Conservation (phyloP, 2,888 invertebrate species). For the Drosophila anomalata region DNA sequence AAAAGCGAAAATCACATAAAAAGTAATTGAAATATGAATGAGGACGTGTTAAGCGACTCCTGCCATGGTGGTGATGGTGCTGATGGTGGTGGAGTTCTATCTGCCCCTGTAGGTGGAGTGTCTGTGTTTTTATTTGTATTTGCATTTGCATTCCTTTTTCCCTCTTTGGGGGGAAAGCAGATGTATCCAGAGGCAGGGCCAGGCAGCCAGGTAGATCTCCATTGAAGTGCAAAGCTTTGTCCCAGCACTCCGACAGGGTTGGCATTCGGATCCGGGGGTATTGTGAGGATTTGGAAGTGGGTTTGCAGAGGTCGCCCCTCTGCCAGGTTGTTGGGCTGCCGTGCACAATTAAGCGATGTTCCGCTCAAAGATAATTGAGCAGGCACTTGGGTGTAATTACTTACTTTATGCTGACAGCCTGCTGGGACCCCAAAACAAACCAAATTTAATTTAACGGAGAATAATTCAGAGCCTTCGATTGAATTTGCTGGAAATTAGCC, state of each 20-base stretch:
- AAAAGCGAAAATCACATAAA: constrained; percentile 77
- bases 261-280: constrained; percentile 10
- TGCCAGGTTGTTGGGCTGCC: constrained; percentile 1
- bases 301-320: constrained; percentile 9
- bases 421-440: constrained; percentile 41
- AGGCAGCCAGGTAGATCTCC: constrained; percentile 47
- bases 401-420: constrained; percentile 73
- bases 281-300: constrained; percentile 4
- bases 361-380: constrained; percentile 81
- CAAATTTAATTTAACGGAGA: constrained; percentile 56
- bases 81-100: constrained; percentile 7
- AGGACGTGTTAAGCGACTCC: constrained; percentile 57
- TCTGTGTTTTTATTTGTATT: constrained; percentile 36
- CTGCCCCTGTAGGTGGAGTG: neutral
- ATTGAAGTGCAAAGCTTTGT: constrained; percentile 70
- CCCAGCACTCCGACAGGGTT: constrained; percentile 28
- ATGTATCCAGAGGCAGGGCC: constrained; percentile 8
- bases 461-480: constrained; percentile 50
- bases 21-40: constrained; percentile 80
- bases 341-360: constrained; percentile 72
- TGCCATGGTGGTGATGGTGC: constrained; percentile 1
- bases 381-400: constrained; percentile 82
- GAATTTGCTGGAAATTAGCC: constrained; percentile 33
- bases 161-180: constrained; percentile 11
- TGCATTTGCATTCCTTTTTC: constrained; percentile 36